A percentile compares a stretch with the other conserved stretches of the same genome.
phyloP scores from a whole-genome alignment of 2,797 vertebrate genomes.

The Clarias fuscus region DNA sequence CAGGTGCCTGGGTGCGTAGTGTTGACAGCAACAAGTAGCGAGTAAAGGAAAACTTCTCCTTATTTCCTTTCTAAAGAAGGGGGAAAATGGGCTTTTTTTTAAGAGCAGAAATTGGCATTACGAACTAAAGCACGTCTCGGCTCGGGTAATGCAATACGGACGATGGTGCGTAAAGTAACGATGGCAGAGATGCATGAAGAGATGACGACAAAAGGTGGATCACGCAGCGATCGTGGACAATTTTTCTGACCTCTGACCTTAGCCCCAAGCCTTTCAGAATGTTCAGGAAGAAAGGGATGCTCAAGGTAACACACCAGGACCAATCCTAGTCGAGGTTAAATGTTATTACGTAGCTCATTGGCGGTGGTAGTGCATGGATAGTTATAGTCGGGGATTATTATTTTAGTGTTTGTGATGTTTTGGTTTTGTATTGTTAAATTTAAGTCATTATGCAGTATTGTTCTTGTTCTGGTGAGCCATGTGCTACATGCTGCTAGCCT shows the following conservation, averaged over 20 bases:
- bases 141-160: background rate
- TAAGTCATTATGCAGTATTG: background rate
- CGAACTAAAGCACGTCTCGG: background rate
- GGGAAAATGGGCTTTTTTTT: background rate
- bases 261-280: slow-evolving; percentile 33
- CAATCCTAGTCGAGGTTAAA: background rate
- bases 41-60: slow-evolving; percentile 14
- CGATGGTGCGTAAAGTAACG: slow-evolving; percentile 4
- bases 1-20: slow-evolving; percentile 49
- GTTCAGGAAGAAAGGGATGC: slow-evolving; percentile 58
- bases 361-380: too few species aligned
- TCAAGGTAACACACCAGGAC: slow-evolving; percentile 51
- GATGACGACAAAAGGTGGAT: slow-evolving; percentile 22
- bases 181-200: slow-evolving; percentile 14
- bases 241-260: slow-evolving; percentile 25
- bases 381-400: background rate
- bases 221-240: background rate
- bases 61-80: background rate
- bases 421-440: background rate
- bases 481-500: background rate
- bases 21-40: background rate
- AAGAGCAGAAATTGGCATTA: background rate
- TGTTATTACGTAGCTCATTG: background rate
- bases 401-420: background rate
- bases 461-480: background rate